Percentiles rank a stretch among this genome's conserved stretches.
Evolutionary conservation across 2,797 vertebrate species (phyloP).

Genomic region (Aphelocoma californica): DNA sequence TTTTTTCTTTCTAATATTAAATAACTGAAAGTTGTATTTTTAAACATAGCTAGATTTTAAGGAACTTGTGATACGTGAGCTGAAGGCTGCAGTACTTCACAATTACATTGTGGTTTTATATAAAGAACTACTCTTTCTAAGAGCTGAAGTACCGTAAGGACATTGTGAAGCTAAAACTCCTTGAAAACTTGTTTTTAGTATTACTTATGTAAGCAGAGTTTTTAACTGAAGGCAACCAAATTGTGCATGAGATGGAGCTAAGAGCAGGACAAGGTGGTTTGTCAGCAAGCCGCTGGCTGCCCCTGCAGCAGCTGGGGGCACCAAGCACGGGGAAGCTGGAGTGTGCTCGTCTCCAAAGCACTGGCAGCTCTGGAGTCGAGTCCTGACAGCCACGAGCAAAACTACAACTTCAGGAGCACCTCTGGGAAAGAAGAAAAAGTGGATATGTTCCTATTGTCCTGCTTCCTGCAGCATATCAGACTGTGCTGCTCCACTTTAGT

Average conservation of each 20-base stretch:
- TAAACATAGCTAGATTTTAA: background rate
- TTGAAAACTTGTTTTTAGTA: background rate
- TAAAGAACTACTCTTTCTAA: background rate
- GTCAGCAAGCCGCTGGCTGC: background rate
- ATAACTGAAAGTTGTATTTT: background rate
- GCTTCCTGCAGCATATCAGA: background rate
- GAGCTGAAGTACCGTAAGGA: background rate
- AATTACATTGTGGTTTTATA: background rate
- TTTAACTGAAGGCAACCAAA: background rate
- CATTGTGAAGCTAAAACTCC: background rate
- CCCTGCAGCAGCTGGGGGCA: background rate
- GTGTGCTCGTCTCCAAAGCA: background rate
- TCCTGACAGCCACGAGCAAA: background rate
- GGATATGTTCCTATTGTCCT: background rate
- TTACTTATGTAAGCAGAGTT: background rate
- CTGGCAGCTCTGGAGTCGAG: accelerated
- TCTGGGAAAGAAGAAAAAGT: background rate
- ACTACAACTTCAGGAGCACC: background rate
- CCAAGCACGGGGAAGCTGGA: accelerated
- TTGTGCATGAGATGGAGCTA: accelerated
- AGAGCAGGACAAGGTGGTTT: background rate
- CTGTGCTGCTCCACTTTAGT: accelerated
- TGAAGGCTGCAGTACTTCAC: background rate
- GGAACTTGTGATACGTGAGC: background rate
- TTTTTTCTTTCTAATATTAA: background rate